Base-by-base conservation (phyloP, 2,113 vertebrate genomes). In the Herpetotheres cachinnans region DNA sequence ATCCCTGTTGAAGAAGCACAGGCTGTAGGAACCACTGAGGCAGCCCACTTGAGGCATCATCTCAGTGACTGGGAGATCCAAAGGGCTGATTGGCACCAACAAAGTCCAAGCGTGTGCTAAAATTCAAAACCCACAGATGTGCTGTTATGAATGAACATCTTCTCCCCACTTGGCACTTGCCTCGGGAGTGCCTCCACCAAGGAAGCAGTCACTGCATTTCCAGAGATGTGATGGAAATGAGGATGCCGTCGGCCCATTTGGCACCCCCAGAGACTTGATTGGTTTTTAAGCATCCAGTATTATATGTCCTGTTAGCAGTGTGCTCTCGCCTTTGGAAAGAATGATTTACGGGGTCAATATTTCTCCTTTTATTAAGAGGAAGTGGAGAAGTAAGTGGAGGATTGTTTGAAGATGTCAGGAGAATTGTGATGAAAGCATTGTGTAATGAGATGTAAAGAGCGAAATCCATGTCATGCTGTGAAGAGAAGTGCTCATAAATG, bases 391-490 rank as follows among this genome's bases (percentile, higher is more conserved):
- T 87, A 81, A 87, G 80, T 65, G 73, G 69, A 55, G 69, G 82
- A 78, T 85, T 94, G 74, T 97, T 96, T 95, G 94, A 97, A 94
- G 95, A 96, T 92, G 94, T 95, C 95, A 92, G 89, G 79, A 90
- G 91, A 92, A 46, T 79, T 34, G 56, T 96, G 97, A 97, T 97
- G 96, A 98, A 97, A 97, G 95, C 24, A 5, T 79, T 82, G 73
- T 83, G 95, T 97, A 96, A 97, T 93, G 88, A 96, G 86, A 95
- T 96, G 80, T 97, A 97, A 97, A 95, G 93, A 92, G 81, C 22
- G 6, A 91, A 90, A 87, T 91, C 83, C 79, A 2, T 82, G 62
- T 88, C 80, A 21, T 70, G 77, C 93, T 93, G 89, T 78, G 95
- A 85, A 92, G 52, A 90, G 79, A 94, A 91, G 66, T 40, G 77